A percentile compares a stretch with the other conserved stretches of the same genome.
Evolutionary conservation across 2,888 invertebrate genomes (phyloP).

Genomic region (Cosmia trapezina): DNA sequence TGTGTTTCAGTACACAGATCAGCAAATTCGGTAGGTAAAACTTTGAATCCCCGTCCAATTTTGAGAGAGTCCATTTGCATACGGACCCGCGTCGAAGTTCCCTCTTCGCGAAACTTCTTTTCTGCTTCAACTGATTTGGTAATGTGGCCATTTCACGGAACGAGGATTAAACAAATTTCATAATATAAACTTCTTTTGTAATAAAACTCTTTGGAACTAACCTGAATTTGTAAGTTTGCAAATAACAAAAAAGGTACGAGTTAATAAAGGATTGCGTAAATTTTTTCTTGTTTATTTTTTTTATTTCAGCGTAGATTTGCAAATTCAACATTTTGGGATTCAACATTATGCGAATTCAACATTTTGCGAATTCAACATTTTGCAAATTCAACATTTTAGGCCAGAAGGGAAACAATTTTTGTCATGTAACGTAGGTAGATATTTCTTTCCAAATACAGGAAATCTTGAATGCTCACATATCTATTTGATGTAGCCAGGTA

Average conservation of each 20-base stretch:
- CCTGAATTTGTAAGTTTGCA: slow-evolving; percentile 38
- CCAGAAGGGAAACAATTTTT: slow-evolving; percentile 25
- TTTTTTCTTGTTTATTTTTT: slow-evolving; percentile 24
- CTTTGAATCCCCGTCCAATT: slow-evolving; percentile 84
- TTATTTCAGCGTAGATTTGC: slow-evolving; percentile 26
- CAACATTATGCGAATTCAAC: no score
- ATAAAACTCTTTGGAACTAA: slow-evolving; percentile 60
- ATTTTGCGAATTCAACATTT: no score
- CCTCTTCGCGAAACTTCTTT: slow-evolving; percentile 66
- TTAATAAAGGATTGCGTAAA: slow-evolving; percentile 29
- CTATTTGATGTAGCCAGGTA: slow-evolving; percentile 48
- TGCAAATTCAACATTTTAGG: no score
- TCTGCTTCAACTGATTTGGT: slow-evolving; percentile 62
- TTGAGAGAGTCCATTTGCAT: slow-evolving; percentile 84
- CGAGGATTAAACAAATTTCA: slow-evolving; percentile 63
- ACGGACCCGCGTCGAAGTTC: slow-evolving; percentile 71
- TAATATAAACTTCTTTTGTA: slow-evolving; percentile 59
- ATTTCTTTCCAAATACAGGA: slow-evolving; percentile 53
- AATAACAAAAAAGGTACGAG: slow-evolving; percentile 23
- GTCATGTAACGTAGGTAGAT: slow-evolving; percentile 24
- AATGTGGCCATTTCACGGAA: slow-evolving; percentile 58
- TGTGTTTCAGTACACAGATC: slow-evolving; percentile 62
- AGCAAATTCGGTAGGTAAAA: slow-evolving; percentile 79
- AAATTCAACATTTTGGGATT: no score
- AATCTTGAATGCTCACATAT: slow-evolving; percentile 49